Evolutionary conservation across 2,113 vertebrate genomes (phyloP).

Genomic region (Albula glossodonta): DNA sequence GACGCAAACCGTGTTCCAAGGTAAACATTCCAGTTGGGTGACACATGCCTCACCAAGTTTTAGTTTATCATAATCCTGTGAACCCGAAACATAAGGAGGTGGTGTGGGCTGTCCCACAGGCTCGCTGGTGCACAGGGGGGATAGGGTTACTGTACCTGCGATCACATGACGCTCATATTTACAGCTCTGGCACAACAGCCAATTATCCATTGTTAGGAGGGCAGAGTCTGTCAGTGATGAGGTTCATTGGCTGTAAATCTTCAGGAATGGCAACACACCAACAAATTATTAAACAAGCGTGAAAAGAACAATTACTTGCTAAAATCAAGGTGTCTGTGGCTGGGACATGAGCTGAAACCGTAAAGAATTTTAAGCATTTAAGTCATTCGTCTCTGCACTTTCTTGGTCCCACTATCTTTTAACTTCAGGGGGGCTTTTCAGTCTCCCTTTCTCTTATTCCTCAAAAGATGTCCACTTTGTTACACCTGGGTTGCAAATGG

Average conservation of each 20-base stretch:
- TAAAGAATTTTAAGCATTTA: neutral
- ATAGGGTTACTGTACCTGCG: slow-evolving; percentile 9
- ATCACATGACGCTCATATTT: neutral
- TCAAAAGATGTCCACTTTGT: neutral
- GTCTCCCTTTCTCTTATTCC: neutral
- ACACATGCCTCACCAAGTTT: neutral
- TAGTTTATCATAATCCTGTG: slow-evolving; percentile 5
- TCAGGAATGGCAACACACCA: neutral
- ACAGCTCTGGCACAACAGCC: neutral
- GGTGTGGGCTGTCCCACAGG: neutral
- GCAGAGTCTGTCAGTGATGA: neutral
- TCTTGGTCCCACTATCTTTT: neutral
- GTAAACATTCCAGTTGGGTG: slow-evolving; percentile 10
- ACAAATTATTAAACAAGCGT: neutral
- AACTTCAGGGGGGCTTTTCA: neutral
- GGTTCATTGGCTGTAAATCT: neutral
- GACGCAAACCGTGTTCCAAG: neutral
- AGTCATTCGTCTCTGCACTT: neutral
- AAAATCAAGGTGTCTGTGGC: neutral
- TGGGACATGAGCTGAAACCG: neutral
- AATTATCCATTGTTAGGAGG: neutral
- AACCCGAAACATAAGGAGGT: neutral
- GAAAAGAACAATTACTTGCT: neutral
- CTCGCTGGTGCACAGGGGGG: neutral
- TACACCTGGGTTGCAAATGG: neutral